Base-by-base conservation (phyloP, 2,797 vertebrate genomes). In the Australoheros facetus region DNA sequence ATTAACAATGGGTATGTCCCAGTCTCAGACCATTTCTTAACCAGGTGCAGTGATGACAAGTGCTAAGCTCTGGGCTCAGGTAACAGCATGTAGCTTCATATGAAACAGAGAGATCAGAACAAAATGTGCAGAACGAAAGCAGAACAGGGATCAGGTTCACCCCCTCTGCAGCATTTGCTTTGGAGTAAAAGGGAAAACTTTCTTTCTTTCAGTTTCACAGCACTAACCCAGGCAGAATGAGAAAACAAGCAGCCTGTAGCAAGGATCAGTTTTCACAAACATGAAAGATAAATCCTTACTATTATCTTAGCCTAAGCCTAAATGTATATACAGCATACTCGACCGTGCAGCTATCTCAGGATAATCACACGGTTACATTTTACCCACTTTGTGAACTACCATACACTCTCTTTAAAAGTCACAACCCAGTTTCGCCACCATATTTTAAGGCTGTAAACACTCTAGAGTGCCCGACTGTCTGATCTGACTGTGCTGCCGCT, bases 401-500 rank as follows among this genome's bases (percentile, higher is more conserved):
- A 1, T 23, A 1, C 51, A 3, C 55, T 77, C 21, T 60, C 57
- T 83, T 80, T 77, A 71, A 26, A 56, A 48, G 71, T 16, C 77
- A 8, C 30, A 10, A 26, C 12, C 62, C 39, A 66, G 51, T 70
- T 66, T 51, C 16, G 48, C 60, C 66, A 10, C 48, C 32, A 7
- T 10, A 60, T 71, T 80, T 85, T 70, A 69, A 71, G 64, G 45
- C 26, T 1, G 26, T 69, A 79, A 88, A 88, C 87, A 73, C 73
- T 56, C 71, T 59, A 54, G 30, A 80, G 72, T 6, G 75, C 37
- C n/a, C 3, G 16, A 3, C 76, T 13, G 6, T 83, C 76, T 81
- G 19, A 82, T 84, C 70, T 73, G 55, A 73, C 78, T 19, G 62
- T 19, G 75, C 88, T 85, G 1, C 62, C 14, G 6, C 88, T 91